Conservation (phyloP, 2,113 vertebrate genomes). For the Procapra przewalskii region DNA sequence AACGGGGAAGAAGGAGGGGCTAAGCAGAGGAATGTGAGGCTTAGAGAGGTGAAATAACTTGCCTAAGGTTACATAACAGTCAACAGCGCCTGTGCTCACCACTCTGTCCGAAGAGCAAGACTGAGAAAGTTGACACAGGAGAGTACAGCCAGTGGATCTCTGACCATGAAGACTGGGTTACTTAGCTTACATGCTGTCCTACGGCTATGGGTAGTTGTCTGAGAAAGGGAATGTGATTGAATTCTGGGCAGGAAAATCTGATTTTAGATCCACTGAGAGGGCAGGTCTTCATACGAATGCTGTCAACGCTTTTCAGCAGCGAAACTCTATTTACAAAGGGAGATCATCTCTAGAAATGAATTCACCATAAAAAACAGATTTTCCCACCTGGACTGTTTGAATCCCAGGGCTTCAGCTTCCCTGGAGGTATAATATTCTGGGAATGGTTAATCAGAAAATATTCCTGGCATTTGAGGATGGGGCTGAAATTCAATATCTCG, state of each 20-base stretch:
- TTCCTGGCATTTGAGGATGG: not conserved
- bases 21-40: not conserved
- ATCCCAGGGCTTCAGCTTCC: not conserved
- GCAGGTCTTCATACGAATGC: not conserved
- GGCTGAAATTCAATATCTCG: not conserved
- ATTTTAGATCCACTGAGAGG: not conserved
- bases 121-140: not conserved
- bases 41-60: not conserved
- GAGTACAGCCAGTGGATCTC: not conserved
- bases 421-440: not conserved
- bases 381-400: not conserved
- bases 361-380: not conserved
- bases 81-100: not conserved
- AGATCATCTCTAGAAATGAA: not conserved
- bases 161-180: not conserved
- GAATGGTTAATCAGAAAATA: not conserved
- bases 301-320: not conserved
- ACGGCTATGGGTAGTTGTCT: not conserved
- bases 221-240: not conserved
- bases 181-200: not conserved
- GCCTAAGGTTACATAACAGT: not conserved
- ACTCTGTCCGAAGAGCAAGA: not conserved
- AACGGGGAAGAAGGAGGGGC: not conserved
- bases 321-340: not conserved
- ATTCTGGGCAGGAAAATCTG: not conserved